Percentiles rank a stretch among this genome's conserved stretches.
Evolutionary conservation across 2,113 vertebrate species (phyloP).

Genomic region (Semicossyphus pulcher): DNA sequence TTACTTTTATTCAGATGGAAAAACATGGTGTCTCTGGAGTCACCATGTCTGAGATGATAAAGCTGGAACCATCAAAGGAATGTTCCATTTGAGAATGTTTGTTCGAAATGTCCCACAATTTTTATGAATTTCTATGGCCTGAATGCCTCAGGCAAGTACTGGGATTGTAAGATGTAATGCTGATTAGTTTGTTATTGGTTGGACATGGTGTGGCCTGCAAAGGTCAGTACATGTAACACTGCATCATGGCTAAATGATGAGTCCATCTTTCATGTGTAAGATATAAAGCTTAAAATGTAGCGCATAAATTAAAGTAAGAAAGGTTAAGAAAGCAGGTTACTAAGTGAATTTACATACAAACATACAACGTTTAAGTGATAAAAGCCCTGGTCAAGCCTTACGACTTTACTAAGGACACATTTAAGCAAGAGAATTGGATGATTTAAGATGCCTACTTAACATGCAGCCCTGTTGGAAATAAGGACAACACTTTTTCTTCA

Average conservation of each 20-base stretch:
- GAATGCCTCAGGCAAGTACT: neutral
- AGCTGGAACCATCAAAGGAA: neutral
- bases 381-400: neutral
- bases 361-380: no score
- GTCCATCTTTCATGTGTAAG: neutral
- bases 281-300: neutral
- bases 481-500: slow-evolving; percentile 5
- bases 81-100: neutral
- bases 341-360: no score
- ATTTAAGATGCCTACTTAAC: neutral
- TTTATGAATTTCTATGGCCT: no score
- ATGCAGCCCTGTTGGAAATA: neutral
- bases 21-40: no score
- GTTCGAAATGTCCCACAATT: no score
- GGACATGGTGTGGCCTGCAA: neutral
- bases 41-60: no score
- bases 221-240: slow-evolving; percentile 25
- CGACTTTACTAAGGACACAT: neutral
- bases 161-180: neutral
- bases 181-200: neutral
- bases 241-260: neutral
- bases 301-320: neutral
- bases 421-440: neutral
- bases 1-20: no score
- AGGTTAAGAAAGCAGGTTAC: neutral